Evolutionary conservation across 2,888 invertebrate species (phyloP).

Genomic region (Spisula solida): DNA sequence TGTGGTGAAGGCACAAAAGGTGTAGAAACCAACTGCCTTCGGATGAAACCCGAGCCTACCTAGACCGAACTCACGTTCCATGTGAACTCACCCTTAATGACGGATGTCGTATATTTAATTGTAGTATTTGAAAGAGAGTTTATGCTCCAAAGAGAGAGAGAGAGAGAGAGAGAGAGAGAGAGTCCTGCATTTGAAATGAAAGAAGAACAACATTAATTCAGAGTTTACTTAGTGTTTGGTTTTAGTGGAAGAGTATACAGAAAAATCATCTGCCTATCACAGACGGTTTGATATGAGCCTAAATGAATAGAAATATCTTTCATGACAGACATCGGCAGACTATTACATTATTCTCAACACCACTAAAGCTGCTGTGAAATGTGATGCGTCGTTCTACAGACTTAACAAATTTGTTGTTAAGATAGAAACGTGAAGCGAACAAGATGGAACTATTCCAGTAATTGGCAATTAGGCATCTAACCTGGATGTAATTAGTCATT

Average conservation of each 20-base stretch:
- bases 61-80: too few species aligned
- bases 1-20: too few species aligned
- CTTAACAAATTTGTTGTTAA: slow-evolving; percentile 16
- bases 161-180: too few species aligned
- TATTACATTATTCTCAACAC: background rate
- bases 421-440: slow-evolving; percentile 32
- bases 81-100: too few species aligned
- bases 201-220: background rate
- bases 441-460: slow-evolving; percentile 33
- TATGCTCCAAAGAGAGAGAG: too few species aligned
- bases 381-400: slow-evolving; percentile 18
- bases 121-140: too few species aligned
- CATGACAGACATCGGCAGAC: slow-evolving; percentile 19
- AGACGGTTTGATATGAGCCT: background rate
- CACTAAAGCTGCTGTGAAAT: slow-evolving; percentile 19
- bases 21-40: too few species aligned
- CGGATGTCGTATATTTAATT: too few species aligned
- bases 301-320: slow-evolving; percentile 8
- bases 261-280: background rate
- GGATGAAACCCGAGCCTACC: too few species aligned
- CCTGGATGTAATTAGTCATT: slow-evolving; percentile 45
- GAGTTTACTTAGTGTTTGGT: background rate
- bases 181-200: background rate
- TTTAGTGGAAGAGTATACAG: background rate
- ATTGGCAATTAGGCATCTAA: slow-evolving; percentile 51